These are phyloP conservation scores for Candidula unifasciata DNA, from an alignment of 2,888 invertebrate species.

Conservation along the genomic window DNA sequence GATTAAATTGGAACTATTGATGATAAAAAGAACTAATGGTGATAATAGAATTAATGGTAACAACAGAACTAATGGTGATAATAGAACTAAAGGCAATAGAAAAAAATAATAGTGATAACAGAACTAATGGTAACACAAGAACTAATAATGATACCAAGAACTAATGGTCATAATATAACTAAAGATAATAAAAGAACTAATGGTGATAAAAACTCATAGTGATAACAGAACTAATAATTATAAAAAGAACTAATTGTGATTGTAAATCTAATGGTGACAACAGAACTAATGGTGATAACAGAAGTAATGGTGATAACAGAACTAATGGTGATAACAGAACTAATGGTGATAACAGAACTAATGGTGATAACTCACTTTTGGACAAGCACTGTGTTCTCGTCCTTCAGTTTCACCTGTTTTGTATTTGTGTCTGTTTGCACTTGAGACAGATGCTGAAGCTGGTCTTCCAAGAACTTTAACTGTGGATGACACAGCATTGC, in stretches of 20 bases:
- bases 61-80: background rate
- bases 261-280: background rate
- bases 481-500: slow-evolving; percentile 75
- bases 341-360: background rate
- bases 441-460: slow-evolving; percentile 92
- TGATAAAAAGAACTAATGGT: too few species aligned
- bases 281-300: background rate
- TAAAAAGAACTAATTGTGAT: background rate
- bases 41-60: too few species aligned
- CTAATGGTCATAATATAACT: background rate
- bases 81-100: background rate
- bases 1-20: background rate
- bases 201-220: too few species aligned
- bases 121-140: background rate
- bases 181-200: background rate
- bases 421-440: slow-evolving; percentile 90
- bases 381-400: slow-evolving; percentile 66
- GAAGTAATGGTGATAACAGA: background rate
- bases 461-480: slow-evolving; percentile 94
- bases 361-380: slow-evolving; percentile 51
- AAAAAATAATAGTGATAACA: background rate
- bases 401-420: slow-evolving; percentile 82
- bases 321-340: background rate
- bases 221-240: too few species aligned
- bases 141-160: background rate